phyloP scores from a whole-genome alignment of 1,140 invertebrate species.

The Diachasmimorpha longicaudata region DNA sequence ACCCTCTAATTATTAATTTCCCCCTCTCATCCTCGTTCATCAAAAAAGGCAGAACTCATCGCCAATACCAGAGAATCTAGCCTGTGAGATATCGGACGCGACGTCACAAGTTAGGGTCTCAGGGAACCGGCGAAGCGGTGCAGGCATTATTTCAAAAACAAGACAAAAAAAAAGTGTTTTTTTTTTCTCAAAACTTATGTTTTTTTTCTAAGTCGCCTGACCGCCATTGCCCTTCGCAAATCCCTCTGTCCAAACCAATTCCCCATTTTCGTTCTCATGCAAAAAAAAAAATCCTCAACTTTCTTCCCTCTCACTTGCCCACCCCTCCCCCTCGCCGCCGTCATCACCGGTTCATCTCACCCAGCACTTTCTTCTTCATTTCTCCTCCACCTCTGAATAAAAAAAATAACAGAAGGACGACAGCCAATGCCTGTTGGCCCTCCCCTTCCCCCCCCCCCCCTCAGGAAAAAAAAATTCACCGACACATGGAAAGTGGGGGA shows the following conservation, averaged over 20 bases:
- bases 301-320: background rate
- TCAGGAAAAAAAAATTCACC: background rate
- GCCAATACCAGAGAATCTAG: constrained; percentile 76
- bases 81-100: constrained; percentile 70
- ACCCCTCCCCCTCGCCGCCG: background rate
- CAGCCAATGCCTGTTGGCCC: too few species aligned
- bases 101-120: constrained; percentile 80
- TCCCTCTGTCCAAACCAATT: constrained; percentile 17
- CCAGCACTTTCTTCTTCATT: background rate
- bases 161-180: background rate
- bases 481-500: background rate
- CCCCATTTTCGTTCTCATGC: background rate
- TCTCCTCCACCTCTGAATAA: background rate
- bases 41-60: constrained; percentile 61
- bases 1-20: background rate
- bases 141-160: constrained; percentile 41
- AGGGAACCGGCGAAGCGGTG: constrained; percentile 71
- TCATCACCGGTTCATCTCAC: background rate
- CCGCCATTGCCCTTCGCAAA: constrained; percentile 45
- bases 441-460: too few species aligned
- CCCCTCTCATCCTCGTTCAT: background rate
- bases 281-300: background rate
- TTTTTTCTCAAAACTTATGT: background rate
- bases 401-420: background rate
- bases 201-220: constrained; percentile 50